Evolutionary conservation across 2,797 vertebrate genomes (phyloP).

Genomic region (Mycteria americana): DNA sequence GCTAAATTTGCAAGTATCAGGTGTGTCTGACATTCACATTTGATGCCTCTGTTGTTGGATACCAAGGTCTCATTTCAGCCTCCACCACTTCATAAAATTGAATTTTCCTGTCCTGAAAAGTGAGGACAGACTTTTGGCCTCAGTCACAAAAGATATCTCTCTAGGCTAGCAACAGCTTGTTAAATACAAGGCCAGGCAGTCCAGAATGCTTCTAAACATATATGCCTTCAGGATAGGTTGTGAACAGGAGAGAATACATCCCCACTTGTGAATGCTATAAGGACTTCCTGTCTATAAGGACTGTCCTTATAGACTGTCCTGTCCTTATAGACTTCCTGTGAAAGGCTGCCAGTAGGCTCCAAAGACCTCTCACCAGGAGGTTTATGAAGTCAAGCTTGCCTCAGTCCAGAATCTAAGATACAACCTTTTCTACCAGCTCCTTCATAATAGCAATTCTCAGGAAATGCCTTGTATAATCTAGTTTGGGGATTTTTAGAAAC

Average conservation of each 20-base stretch:
- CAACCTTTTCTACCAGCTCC: neutral
- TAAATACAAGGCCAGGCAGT: neutral
- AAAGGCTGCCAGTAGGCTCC: neutral
- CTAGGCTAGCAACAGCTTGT: neutral
- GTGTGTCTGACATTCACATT: neutral
- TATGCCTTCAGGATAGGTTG: neutral
- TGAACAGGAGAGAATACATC: neutral
- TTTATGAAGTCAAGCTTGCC: neutral
- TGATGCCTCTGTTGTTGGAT: neutral
- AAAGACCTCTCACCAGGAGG: neutral
- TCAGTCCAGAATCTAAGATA: neutral
- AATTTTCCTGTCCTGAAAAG: neutral
- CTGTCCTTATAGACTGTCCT: no score
- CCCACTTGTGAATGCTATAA: neutral
- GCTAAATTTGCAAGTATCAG: neutral
- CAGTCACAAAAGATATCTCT: neutral
- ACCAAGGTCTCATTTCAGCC: neutral
- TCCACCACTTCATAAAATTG: neutral
- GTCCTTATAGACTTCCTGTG: no score
- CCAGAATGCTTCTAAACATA: neutral
- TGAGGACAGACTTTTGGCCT: neutral
- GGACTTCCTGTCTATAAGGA: neutral
- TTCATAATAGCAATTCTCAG: neutral
- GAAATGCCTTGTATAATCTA: neutral
- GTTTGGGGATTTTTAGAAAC: neutral